Evolutionary conservation across 2,797 vertebrate species (phyloP).

Genomic region (Antrozous pallidus): DNA sequence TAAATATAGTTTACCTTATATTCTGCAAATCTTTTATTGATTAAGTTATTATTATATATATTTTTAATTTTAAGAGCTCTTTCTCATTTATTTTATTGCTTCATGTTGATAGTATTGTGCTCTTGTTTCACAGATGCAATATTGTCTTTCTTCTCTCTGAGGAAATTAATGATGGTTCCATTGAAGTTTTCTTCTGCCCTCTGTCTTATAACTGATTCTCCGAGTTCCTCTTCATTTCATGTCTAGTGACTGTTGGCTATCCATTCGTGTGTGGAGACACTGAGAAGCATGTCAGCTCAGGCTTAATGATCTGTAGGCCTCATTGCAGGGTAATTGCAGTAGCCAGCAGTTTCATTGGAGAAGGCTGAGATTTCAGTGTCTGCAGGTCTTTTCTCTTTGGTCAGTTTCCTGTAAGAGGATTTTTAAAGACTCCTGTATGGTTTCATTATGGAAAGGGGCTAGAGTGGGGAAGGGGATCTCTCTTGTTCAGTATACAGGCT

Average conservation of each 20-base stretch:
- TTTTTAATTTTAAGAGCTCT: neutral
- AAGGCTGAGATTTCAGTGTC: neutral
- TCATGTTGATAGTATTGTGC: neutral
- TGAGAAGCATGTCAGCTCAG: neutral
- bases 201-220: neutral
- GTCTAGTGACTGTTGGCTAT: neutral
- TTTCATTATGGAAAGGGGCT: neutral
- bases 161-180: neutral
- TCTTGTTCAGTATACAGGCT: neutral
- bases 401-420: neutral
- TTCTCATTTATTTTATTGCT: neutral
- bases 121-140: neutral
- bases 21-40: constrained; percentile 9
- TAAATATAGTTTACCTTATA: neutral
- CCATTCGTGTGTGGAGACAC: neutral
- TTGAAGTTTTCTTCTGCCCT: neutral
- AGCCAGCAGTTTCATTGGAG: neutral
- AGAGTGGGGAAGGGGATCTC: neutral
- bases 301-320: neutral
- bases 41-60: neutral
- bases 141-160: neutral
- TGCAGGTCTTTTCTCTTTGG: neutral
- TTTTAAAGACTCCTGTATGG: neutral
- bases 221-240: neutral
- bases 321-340: neutral